Evolutionary conservation across 2,797 vertebrate species (phyloP).

Genomic region (Sparidentex hasta): DNA sequence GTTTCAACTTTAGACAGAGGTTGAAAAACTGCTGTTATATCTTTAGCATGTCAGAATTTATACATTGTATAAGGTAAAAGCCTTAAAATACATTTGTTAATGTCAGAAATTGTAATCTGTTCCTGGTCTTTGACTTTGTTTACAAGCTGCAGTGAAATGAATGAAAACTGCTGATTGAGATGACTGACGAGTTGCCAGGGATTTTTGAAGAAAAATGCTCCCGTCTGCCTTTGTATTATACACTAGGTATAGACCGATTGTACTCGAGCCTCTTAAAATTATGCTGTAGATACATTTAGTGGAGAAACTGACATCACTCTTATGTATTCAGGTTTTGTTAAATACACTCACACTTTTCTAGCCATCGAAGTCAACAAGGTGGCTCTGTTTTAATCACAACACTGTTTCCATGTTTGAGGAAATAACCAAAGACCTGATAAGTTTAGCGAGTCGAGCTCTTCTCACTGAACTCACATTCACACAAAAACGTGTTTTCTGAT

Average conservation of each 20-base stretch:
- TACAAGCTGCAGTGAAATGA: slow-evolving; percentile 60
- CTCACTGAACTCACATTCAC: slow-evolving; percentile 40
- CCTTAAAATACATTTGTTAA: slow-evolving; percentile 88
- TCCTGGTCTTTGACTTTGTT: slow-evolving; percentile 72
- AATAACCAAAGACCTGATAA: slow-evolving; percentile 69
- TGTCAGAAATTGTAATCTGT: slow-evolving; percentile 83
- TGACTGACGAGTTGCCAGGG: slow-evolving; percentile 28
- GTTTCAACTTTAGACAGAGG: slow-evolving; percentile 86
- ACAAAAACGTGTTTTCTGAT: slow-evolving; percentile 41
- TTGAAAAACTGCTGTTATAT: slow-evolving; percentile 84
- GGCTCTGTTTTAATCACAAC: slow-evolving; percentile 21
- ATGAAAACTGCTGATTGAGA: slow-evolving; percentile 49
- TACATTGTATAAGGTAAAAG: slow-evolving; percentile 93
- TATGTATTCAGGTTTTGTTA: slow-evolving; percentile 49
- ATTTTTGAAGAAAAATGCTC: slow-evolving; percentile 28
- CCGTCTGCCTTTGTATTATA: slow-evolving; percentile 56
- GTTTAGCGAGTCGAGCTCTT: slow-evolving; percentile 28
- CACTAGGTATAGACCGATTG: slow-evolving; percentile 43
- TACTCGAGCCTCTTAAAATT: slow-evolving; percentile 43
- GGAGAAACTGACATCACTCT: slow-evolving; percentile 12
- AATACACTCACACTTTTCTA: slow-evolving; percentile 41
- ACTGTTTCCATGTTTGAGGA: slow-evolving; percentile 42
- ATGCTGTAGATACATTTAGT: slow-evolving; percentile 24
- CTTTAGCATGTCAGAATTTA: slow-evolving; percentile 97
- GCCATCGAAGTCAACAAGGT: background rate